phyloP scores from a whole-genome alignment of 2,113 vertebrate genomes.

The Rhea pennata region DNA sequence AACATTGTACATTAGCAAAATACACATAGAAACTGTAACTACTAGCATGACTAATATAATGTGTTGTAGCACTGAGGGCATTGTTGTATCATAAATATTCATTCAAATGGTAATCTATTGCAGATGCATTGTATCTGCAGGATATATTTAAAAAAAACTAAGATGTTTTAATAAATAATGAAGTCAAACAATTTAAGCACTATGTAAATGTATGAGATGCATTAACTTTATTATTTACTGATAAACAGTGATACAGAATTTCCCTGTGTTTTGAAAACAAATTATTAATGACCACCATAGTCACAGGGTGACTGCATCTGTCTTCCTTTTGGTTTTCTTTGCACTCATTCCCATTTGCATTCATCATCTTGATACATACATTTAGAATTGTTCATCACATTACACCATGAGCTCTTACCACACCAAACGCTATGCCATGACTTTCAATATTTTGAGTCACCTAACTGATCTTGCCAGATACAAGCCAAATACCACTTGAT shows the following conservation, averaged over 20 bases:
- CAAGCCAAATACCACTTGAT: background rate
- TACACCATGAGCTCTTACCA: background rate
- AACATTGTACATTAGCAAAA: background rate
- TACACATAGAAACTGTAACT: background rate
- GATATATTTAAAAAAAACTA: background rate
- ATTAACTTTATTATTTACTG: background rate
- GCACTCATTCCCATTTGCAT: background rate
- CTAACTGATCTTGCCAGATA: background rate
- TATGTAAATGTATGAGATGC: background rate
- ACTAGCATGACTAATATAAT: background rate
- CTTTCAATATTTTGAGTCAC: background rate
- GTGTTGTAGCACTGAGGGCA: background rate
- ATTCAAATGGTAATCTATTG: slow-evolving; percentile 30
- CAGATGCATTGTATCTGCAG: background rate
- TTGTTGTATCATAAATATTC: slow-evolving; percentile 22
- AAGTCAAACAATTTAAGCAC: background rate
- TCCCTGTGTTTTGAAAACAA: background rate
- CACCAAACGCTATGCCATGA: background rate
- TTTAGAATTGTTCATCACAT: background rate
- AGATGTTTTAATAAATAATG: background rate
- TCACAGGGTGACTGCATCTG: background rate
- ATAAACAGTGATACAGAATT: background rate
- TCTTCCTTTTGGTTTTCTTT: background rate
- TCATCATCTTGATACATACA: background rate
- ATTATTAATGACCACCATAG: background rate